phyloP scores from a whole-genome alignment of 2,888 invertebrate genomes.

The Melitaea athalia region DNA sequence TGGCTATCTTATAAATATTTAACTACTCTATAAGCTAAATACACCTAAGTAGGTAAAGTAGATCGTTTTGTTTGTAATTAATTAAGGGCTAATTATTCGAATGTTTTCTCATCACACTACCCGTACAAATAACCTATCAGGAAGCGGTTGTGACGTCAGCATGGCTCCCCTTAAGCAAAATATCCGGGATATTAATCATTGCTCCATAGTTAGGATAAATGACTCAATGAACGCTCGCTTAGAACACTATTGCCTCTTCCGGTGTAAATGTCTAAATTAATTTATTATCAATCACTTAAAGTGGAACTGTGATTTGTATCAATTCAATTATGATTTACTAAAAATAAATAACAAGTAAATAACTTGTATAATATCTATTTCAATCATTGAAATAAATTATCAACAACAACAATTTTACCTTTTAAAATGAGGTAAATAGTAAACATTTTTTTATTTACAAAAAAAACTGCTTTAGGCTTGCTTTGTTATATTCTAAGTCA shows the following conservation, averaged over 20 bases:
- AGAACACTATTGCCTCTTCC: conserved; percentile 68
- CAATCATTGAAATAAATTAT: too few species aligned
- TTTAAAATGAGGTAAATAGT: too few species aligned
- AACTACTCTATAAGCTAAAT: too few species aligned
- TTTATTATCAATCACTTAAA: conserved; percentile 60
- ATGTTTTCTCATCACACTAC: conserved; percentile 28
- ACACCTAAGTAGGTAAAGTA: too few species aligned
- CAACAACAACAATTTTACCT: too few species aligned
- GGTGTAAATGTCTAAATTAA: conserved; percentile 63
- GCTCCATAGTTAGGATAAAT: conserved; percentile 69
- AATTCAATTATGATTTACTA: neutral
- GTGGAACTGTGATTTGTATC: conserved; percentile 43
- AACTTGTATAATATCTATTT: too few species aligned
- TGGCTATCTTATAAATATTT: too few species aligned
- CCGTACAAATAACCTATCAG: conserved; percentile 31
- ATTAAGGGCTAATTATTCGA: conserved; percentile 12
- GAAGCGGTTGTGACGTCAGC: conserved; percentile 45
- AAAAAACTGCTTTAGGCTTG: neutral
- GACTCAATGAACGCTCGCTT: conserved; percentile 68
- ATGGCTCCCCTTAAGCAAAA: conserved; percentile 60
- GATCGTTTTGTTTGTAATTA: conserved; percentile 5
- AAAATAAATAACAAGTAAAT: neutral
- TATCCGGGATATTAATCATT: conserved; percentile 79
- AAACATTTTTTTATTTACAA: neutral
- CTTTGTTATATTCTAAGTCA: conserved; percentile 3